These are phyloP conservation scores for Cylloceria caligata DNA, from an alignment of 2,888 invertebrate species.

Conservation along the genomic window DNA sequence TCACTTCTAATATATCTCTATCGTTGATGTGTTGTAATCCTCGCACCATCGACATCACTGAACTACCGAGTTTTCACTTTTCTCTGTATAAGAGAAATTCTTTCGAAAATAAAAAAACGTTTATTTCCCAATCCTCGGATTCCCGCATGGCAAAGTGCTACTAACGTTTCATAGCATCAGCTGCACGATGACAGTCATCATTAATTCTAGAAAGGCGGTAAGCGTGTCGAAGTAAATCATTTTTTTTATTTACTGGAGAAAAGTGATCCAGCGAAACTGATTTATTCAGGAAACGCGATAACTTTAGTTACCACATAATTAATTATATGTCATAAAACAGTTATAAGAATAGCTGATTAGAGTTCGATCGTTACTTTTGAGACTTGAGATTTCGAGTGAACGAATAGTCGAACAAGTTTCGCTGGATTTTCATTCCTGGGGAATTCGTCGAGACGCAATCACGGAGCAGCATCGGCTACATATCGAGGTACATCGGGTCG, in stretches of 20 bases:
- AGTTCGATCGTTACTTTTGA: not conserved
- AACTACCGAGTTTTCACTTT: conserved; percentile 6
- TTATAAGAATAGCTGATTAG: too few species aligned
- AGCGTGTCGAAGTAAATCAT: not conserved
- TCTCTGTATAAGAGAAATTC: conserved; percentile 23
- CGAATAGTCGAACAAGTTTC: conserved; percentile 5
- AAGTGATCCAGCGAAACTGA: not conserved
- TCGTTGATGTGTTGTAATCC: conserved; percentile 54
- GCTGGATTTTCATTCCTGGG: too few species aligned
- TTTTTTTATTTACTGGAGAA: not conserved
- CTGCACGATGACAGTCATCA: not conserved
- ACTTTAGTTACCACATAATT: not conserved
- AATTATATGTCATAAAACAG: not conserved
- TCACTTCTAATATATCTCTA: conserved; percentile 21
- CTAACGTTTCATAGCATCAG: conserved; percentile 6
- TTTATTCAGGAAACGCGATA: conserved; percentile 6
- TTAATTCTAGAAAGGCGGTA: too few species aligned
- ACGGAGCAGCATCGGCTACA: too few species aligned
- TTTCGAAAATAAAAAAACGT: conserved; percentile 9
- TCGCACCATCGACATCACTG: conserved; percentile 25
- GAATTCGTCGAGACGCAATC: too few species aligned
- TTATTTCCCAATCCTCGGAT: conserved; percentile 41
- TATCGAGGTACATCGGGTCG: not conserved
- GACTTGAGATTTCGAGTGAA: not conserved
- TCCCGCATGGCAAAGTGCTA: conserved; percentile 17